A percentile compares a stretch with the other conserved stretches of the same genome.
Conservation (phyloP, 2,113 vertebrate species). For the Melanerpes aurifrons region DNA sequence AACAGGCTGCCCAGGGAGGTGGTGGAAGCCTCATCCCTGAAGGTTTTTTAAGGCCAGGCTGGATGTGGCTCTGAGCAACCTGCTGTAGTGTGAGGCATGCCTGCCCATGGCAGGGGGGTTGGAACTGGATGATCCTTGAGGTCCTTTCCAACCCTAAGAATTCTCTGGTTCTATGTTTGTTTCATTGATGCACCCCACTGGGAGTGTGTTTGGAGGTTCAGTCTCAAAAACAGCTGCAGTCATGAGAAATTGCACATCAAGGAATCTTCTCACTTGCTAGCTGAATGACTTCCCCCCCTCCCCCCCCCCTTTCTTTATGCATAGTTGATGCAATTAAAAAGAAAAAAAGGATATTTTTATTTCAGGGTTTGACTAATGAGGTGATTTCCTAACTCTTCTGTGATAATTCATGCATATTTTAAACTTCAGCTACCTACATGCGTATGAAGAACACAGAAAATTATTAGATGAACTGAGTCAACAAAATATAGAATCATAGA, state of each 20-base stretch:
- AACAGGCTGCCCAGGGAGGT: no score
- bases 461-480: neutral
- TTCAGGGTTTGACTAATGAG: constrained; percentile 12
- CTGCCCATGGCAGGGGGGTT: no score
- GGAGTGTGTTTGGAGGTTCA: constrained; percentile 21
- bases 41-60: no score
- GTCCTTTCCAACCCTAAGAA: no score
- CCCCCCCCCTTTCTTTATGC: neutral
- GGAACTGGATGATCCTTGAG: no score
- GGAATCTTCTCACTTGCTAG: neutral
- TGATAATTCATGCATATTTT: neutral
- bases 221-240: neutral
- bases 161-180: neutral
- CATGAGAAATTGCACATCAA: neutral
- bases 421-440: neutral
- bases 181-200: neutral
- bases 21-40: no score
- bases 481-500: no score
- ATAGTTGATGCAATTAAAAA: constrained; percentile 3
- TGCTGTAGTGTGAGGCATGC: no score
- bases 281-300: neutral
- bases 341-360: neutral
- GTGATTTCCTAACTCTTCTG: neutral
- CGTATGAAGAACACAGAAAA: neutral
- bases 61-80: no score